A percentile compares a stretch with the other conserved stretches of the same genome.
Conservation (phyloP, 2,797 vertebrate species). For the Jordanella pulchra region DNA sequence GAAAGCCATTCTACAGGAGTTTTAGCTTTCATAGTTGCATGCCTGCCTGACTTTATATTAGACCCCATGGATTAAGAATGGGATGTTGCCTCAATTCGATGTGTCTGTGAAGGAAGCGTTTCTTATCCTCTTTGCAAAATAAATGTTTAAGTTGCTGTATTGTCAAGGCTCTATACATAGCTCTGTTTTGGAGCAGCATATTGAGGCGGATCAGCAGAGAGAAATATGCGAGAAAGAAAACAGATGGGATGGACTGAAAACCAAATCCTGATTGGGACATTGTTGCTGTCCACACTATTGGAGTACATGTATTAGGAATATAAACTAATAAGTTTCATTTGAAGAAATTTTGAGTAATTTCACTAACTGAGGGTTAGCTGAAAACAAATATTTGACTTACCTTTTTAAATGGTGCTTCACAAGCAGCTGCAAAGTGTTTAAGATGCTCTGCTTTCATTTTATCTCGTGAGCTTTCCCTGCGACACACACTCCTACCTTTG, state of each 20-base stretch:
- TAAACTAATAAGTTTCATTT: not conserved
- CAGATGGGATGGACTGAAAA: not conserved
- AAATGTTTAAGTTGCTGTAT: not conserved
- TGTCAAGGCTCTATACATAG: not conserved
- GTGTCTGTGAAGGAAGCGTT: too few species aligned
- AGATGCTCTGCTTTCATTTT: constrained; percentile 50
- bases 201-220: not conserved
- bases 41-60: not conserved
- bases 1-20: not conserved
- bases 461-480: constrained; percentile 4
- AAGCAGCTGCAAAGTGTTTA: constrained; percentile 10
- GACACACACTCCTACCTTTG: constrained; percentile 8
- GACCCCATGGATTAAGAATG: not conserved
- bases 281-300: not conserved
- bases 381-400: constrained; percentile 53
- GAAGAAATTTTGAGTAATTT: not conserved
- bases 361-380: not conserved
- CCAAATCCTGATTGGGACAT: not conserved
- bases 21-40: not conserved
- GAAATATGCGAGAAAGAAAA: not conserved
- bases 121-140: not conserved
- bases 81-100: too few species aligned
- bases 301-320: not conserved
- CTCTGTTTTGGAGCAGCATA: not conserved
- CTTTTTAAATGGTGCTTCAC: constrained; percentile 13